Conservation (phyloP, 2,888 invertebrate genomes). For the Hecatera dysodea region DNA sequence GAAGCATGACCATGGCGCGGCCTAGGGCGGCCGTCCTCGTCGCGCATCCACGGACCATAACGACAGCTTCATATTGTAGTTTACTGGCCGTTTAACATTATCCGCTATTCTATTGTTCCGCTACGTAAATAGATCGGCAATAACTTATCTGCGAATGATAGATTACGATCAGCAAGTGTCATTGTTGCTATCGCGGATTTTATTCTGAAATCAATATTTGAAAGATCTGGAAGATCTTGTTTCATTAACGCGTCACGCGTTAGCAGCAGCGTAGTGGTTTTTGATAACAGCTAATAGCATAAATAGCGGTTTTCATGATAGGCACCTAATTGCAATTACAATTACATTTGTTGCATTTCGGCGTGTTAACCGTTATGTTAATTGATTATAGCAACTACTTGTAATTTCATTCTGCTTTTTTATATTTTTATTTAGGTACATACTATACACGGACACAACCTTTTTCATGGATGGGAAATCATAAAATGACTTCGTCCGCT, state of each 20-base stretch:
- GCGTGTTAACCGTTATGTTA: constrained; percentile 2
- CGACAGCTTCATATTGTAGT: constrained; percentile 72
- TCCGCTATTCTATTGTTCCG: constrained; percentile 73
- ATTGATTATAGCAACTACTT: constrained; percentile 13
- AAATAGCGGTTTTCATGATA: constrained; percentile 19
- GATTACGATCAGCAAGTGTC: constrained; percentile 50
- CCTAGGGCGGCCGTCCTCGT: constrained; percentile 84
- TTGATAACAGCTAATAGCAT: constrained; percentile 5
- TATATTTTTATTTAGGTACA: constrained; percentile 1
- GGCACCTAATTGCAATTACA: constrained; percentile 12
- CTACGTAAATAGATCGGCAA: constrained; percentile 65
- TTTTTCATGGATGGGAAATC: too few relatives aligned
- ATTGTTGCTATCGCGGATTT: constrained; percentile 33
- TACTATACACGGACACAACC: too few relatives aligned
- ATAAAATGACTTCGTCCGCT: too few relatives aligned
- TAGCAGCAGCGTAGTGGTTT: neutral
- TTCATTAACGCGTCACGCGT: constrained; percentile 17
- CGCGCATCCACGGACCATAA: constrained; percentile 83
- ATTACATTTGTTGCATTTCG: constrained; percentile 13
- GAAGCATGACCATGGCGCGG: constrained; percentile 84
- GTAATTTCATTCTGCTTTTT: neutral
- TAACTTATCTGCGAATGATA: constrained; percentile 53
- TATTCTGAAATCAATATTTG: constrained; percentile 22
- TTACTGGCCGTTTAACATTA: constrained; percentile 68
- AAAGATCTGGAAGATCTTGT: constrained; percentile 14